These are phyloP conservation scores for Chouioia cunea DNA, from an alignment of 2,888 invertebrate genomes.

Conservation along the genomic window DNA sequence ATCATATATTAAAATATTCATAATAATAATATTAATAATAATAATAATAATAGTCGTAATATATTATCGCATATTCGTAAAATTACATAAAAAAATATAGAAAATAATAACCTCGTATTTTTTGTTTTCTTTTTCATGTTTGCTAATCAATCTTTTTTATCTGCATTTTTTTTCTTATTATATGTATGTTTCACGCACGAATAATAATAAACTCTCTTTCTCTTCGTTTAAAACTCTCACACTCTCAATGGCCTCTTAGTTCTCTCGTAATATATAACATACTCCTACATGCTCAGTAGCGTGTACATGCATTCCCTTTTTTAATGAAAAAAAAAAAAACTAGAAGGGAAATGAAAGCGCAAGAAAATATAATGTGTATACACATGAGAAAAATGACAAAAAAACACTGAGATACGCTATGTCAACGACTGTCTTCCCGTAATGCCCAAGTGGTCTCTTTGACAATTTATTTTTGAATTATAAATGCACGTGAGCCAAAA, in stretches of 20 bases:
- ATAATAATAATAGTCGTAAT: slow-evolving; percentile 50
- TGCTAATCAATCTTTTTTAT: slow-evolving; percentile 31
- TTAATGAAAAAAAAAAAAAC: slow-evolving; percentile 2
- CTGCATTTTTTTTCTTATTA: slow-evolving; percentile 33
- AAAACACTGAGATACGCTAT: slow-evolving; percentile 23
- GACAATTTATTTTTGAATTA: slow-evolving; percentile 29
- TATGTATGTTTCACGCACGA: slow-evolving; percentile 51
- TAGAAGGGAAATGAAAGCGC: too few species aligned
- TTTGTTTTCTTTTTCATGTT: slow-evolving; percentile 46
- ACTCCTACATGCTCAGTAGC: slow-evolving; percentile 10
- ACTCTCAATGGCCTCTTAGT: slow-evolving; percentile 40
- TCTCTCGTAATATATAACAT: slow-evolving; percentile 14
- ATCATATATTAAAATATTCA: slow-evolving; percentile 68
- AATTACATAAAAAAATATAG: slow-evolving; percentile 69
- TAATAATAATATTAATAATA: slow-evolving; percentile 61
- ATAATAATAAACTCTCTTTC: slow-evolving; percentile 51
- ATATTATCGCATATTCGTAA: slow-evolving; percentile 64
- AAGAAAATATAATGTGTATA: slow-evolving; percentile 5
- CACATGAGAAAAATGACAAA: neutral
- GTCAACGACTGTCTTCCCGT: slow-evolving; percentile 24
- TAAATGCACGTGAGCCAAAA: slow-evolving; percentile 39
- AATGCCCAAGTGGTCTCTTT: slow-evolving; percentile 46
- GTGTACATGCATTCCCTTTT: slow-evolving; percentile 16
- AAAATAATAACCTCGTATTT: slow-evolving; percentile 67
- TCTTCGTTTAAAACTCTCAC: slow-evolving; percentile 40